phyloP scores from a whole-genome alignment of 2,113 vertebrate species.

The Pipa parva region DNA sequence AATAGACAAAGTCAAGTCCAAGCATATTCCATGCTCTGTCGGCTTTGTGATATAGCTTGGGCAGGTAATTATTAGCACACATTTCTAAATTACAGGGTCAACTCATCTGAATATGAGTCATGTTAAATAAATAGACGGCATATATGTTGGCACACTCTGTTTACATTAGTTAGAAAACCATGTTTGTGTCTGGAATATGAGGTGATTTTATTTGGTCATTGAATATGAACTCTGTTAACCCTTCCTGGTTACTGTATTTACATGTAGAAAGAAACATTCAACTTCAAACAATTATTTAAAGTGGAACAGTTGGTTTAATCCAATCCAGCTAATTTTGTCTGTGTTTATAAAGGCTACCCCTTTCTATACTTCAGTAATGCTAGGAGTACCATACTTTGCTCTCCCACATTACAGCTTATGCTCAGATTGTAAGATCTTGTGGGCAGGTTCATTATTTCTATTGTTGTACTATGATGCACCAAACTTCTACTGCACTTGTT shows the following conservation, averaged over 20 bases:
- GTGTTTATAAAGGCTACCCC: no score
- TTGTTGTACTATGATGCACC: no score
- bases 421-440: no score
- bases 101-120: conserved; percentile 4
- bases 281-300: no score
- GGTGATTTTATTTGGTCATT: neutral
- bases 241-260: neutral
- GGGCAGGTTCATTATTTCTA: no score
- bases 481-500: no score
- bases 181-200: neutral
- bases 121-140: conserved; percentile 22
- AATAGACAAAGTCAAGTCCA: conserved; percentile 22
- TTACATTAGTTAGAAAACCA: neutral
- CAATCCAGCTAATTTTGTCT: no score
- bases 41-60: conserved; percentile 7
- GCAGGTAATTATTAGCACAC: conserved; percentile 29
- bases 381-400: no score
- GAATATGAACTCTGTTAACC: neutral
- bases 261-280: no score
- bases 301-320: no score
- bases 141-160: neutral
- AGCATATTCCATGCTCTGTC: conserved; percentile 24
- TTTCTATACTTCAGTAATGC: no score
- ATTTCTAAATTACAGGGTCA: neutral
- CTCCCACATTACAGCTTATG: no score